phyloP scores from a whole-genome alignment of 30 jellyfish, hydroid and myxozoan genomes.

The Chrysaora quinquecirrha region DNA sequence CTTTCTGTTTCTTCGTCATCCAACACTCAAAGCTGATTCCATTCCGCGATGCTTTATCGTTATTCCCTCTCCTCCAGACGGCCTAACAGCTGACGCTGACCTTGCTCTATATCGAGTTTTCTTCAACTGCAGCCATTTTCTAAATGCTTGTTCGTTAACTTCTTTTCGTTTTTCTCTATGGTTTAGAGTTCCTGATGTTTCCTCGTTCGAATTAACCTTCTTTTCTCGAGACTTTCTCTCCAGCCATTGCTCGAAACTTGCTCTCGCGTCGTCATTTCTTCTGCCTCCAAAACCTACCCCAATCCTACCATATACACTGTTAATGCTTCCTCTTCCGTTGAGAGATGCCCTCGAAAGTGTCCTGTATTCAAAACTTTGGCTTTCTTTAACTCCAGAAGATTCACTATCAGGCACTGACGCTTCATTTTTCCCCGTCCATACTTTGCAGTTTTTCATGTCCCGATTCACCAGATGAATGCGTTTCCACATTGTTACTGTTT shows the following conservation, averaged over 20 bases:
- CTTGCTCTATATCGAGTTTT: conserved; percentile 24
- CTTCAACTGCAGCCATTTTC: conserved; percentile 52
- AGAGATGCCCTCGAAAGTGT: too few relatives aligned
- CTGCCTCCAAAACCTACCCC: not conserved
- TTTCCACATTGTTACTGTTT: too few relatives aligned
- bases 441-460: too few relatives aligned
- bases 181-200: not conserved
- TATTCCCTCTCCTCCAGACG: not conserved
- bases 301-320: too few relatives aligned
- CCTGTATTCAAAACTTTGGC: too few relatives aligned
- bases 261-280: conserved; percentile 2
- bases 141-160: conserved; percentile 26
- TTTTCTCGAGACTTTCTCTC: conserved; percentile 40
- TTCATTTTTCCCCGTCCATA: too few relatives aligned
- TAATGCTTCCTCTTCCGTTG: too few relatives aligned
- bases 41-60: conserved; percentile 15
- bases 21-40: conserved; percentile 57
- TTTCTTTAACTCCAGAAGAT: too few relatives aligned
- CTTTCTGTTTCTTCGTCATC: conserved; percentile 39
- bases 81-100: conserved; percentile 39
- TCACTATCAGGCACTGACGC: too few relatives aligned
- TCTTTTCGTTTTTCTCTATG: conserved; percentile 24
- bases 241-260: conserved; percentile 70
- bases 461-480: too few relatives aligned
- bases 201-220: conserved; percentile 20